Evolutionary conservation across 2,888 invertebrate species (phyloP).

Genomic region (Gymnocheta viridis): DNA sequence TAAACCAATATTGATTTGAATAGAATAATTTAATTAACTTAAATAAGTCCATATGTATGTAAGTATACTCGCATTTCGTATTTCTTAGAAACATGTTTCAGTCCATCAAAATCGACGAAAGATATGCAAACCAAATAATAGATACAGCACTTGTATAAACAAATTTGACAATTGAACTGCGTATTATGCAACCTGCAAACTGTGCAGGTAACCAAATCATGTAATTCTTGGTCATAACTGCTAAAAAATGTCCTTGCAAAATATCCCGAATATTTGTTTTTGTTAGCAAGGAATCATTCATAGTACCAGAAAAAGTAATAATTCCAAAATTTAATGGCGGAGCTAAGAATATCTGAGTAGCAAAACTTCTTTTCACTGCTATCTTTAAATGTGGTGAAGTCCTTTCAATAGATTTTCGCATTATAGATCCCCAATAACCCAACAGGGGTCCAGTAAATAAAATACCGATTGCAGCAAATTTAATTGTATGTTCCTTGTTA

Average conservation of each 20-base stretch:
- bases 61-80: too few relatives aligned
- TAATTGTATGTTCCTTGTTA: background rate
- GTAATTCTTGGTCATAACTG: background rate
- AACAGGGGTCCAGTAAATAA: conserved; percentile 14
- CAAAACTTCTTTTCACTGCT: background rate
- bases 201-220: background rate
- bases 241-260: background rate
- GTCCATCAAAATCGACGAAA: background rate
- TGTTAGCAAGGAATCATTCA: background rate
- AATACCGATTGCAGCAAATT: conserved; percentile 13
- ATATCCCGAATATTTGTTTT: background rate
- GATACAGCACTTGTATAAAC: background rate
- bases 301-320: background rate
- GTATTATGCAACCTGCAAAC: background rate
- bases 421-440: conserved; percentile 1
- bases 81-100: too few relatives aligned
- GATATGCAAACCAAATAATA: background rate
- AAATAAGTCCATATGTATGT: too few relatives aligned
- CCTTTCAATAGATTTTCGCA: background rate
- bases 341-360: conserved; percentile 21
- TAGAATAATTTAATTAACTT: too few relatives aligned
- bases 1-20: too few relatives aligned
- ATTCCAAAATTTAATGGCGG: conserved; percentile 19
- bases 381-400: background rate
- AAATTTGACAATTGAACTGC: background rate